Percentiles rank a stretch among this genome's conserved stretches.
Conservation (phyloP, 1,140 invertebrate species). For the Drosophila arawakana region DNA sequence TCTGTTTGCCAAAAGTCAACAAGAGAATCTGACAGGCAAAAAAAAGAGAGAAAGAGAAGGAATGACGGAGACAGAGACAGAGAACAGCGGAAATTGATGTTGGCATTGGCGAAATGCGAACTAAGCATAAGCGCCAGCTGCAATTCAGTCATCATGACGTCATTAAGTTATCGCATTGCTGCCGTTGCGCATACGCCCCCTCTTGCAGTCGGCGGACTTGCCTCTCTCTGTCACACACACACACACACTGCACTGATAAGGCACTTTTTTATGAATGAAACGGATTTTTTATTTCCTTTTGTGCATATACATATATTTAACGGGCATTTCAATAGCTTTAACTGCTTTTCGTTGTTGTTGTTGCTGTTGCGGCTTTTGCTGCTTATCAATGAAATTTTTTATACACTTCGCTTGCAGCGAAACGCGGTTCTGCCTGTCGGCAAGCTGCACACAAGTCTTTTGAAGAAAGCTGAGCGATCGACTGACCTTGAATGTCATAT, state of each 20-base stretch:
- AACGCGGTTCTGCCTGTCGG: slow-evolving; percentile 30
- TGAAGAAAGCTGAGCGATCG: slow-evolving; percentile 54
- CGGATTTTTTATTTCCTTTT: slow-evolving; percentile 71
- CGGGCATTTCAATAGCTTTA: slow-evolving; percentile 51
- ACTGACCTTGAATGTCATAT: slow-evolving; percentile 60
- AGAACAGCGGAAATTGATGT: slow-evolving; percentile 50
- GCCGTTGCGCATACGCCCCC: slow-evolving; percentile 44
- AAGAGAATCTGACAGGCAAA: slow-evolving; percentile 22
- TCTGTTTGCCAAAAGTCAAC: slow-evolving; percentile 72
- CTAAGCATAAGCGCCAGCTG: slow-evolving; percentile 68
- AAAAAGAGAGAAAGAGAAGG: not conserved
- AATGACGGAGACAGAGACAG: slow-evolving; percentile 17
- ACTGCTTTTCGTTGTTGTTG: slow-evolving; percentile 24
- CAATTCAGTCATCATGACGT: slow-evolving; percentile 68
- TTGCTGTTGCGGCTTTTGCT: slow-evolving; percentile 9
- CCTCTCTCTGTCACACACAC: slow-evolving; percentile 6
- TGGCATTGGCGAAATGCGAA: slow-evolving; percentile 27
- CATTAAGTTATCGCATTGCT: slow-evolving; percentile 42
- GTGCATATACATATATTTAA: slow-evolving; percentile 37
- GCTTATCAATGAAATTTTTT: slow-evolving; percentile 63
- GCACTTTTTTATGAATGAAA: slow-evolving; percentile 72
- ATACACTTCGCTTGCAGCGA: slow-evolving; percentile 38
- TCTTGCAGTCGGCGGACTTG: slow-evolving; percentile 26
- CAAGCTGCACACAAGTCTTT: slow-evolving; percentile 55
- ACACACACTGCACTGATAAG: slow-evolving; percentile 52